phyloP scores from a whole-genome alignment of 2,797 vertebrate genomes.

The Mycteria americana region DNA sequence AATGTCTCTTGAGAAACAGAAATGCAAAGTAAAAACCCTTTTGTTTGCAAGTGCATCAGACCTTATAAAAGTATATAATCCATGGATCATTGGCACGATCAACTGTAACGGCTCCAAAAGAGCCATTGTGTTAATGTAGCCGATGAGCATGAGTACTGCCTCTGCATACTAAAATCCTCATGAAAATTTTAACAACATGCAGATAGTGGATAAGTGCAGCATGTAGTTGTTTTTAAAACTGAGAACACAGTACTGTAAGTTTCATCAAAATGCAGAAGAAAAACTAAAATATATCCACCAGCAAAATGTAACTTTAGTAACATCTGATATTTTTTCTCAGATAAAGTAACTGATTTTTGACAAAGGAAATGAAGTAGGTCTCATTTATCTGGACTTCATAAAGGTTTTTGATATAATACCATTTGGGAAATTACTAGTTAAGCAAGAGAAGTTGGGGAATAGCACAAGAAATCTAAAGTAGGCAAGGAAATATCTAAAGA shows the following conservation, averaged over 20 bases:
- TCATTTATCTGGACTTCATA: conserved; percentile 45
- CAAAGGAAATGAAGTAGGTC: conserved; percentile 19
- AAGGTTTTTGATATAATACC: conserved; percentile 45
- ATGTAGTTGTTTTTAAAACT: conserved; percentile 54
- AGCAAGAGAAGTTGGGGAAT: conserved; percentile 1
- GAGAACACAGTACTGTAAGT: neutral
- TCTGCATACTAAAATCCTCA: conserved; percentile 68
- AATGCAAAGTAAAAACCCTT: conserved; percentile 48
- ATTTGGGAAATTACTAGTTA: conserved; percentile 45
- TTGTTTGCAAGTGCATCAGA: conserved; percentile 73
- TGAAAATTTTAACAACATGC: conserved; percentile 64
- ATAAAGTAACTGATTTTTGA: conserved; percentile 14
- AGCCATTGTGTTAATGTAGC: conserved; percentile 73
- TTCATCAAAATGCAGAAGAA: conserved; percentile 27
- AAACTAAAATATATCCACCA: conserved; percentile 7
- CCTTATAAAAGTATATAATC: conserved; percentile 72
- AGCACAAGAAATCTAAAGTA: conserved; percentile 23
- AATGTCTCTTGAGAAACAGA: conserved; percentile 60
- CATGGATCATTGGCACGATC: conserved; percentile 70
- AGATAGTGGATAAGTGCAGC: conserved; percentile 28
- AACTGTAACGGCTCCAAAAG: conserved; percentile 68
- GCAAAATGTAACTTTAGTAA: conserved; percentile 42
- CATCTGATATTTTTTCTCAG: neutral
- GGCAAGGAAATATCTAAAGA: conserved; percentile 22
- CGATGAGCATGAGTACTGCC: conserved; percentile 35